phyloP scores from a whole-genome alignment of 2,888 invertebrate genomes.

The Hipparchia semele region DNA sequence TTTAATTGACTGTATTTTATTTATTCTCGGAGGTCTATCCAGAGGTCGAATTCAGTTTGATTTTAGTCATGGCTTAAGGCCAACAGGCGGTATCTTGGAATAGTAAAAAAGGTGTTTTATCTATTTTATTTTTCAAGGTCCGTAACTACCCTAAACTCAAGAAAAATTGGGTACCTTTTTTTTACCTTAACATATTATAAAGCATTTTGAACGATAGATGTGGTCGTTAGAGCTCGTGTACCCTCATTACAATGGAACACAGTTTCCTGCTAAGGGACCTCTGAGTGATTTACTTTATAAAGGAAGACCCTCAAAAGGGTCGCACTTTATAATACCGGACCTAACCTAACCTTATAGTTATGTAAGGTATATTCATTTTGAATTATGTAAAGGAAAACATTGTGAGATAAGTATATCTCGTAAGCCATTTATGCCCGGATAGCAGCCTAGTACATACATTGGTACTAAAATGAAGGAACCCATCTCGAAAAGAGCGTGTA shows the following conservation, averaged over 20 bases:
- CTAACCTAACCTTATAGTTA: not conserved
- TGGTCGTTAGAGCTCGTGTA: not conserved
- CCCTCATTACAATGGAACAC: not conserved
- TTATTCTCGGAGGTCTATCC: no score
- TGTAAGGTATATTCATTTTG: not conserved
- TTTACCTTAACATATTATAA: no score
- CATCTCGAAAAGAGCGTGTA: no score
- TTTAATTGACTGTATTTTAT: no score
- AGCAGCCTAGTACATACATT: not conserved
- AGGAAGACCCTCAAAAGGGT: constrained; percentile 15
- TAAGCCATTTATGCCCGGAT: not conserved
- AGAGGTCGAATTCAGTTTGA: no score
- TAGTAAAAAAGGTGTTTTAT: no score
- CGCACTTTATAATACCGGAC: not conserved
- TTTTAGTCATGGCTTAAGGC: no score
- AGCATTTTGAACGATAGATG: not conserved
- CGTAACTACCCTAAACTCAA: no score
- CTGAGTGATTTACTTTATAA: constrained; percentile 8
- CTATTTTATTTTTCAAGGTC: no score
- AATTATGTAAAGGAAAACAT: not conserved
- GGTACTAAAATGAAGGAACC: not conserved
- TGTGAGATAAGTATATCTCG: constrained; percentile 4
- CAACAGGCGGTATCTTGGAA: no score
- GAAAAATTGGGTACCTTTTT: not conserved
- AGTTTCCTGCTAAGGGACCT: constrained; percentile 7